Evolutionary conservation across 2,888 invertebrate species (phyloP), one percentile per base, ranked within the genome.

Genomic region (Pristionchus mayeri): DNA sequence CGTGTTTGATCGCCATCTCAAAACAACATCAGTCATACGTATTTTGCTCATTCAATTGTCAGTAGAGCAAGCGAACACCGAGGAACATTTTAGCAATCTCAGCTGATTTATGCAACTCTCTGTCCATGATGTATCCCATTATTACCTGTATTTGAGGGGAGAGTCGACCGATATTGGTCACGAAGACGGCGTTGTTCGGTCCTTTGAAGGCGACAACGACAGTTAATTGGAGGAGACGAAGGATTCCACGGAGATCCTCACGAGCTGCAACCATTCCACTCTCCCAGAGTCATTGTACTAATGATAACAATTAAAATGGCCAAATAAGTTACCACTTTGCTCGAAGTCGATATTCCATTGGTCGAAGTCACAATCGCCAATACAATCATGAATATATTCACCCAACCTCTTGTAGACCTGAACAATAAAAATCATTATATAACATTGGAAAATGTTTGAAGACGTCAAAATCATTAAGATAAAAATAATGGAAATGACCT

Each of bases 321-420:
- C 6, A 18, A 67, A 67, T 30, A 18, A 44, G n/a, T 75, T 48
- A 78, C 76, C 76, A 30, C 34, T 50, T 30, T 78, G 24, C 9
- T 78, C 76, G 9, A 52, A 30, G 34, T 78, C 50, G 50, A 78
- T 78, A 18, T 78, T 48, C 76, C 76, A 78, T 16, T 78, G 76
- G 50, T 50, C 30, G 50, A 50, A 78, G 18, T 78, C 50, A 21
- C 50, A 78, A 21, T 50, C 76, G 24, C 40, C 27, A 4, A 48
- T 44, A 50, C 27, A n/a, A 21, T 78, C 76, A 50, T 50, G 50
- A 48, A 50, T 18, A 50, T 78, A 78, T 40, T 50, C 76, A 50
- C 34, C 50, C 9, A 78, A 50, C 13, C 50, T 50, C 30, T 78
- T 78, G 76, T 78, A 52, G 21, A 78, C 76, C 76, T 78, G 21